Base-by-base conservation (phyloP, 1,140 invertebrate genomes). In the Lysiphlebus fabarum region DNA sequence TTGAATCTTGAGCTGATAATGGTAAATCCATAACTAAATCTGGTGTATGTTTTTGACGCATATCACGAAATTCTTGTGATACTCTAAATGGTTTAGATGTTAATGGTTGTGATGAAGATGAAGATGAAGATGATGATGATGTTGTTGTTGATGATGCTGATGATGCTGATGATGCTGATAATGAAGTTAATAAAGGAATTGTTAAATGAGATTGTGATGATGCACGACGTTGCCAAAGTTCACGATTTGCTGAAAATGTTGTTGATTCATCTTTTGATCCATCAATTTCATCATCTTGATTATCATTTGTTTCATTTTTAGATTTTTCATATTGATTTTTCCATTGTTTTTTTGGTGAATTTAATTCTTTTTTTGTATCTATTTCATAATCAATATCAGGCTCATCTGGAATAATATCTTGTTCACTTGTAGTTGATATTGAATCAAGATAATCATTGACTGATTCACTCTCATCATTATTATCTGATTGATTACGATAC, bases 21-120 rank as follows among this genome's bases (percentile, higher is more conserved):
- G 92, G 92, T 49, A 94, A 77, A 75, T 93, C 91, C 83, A 93
- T 89, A 36, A 95, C 91, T n/a, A 95, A 78, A 76, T 95, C 92
- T 1, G 92, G 92, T 2, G 92, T 89, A 62, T 89, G 86, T 63
- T 87, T 87, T 68, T 80, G 84, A 51, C 81, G 76, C 75, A 83
- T 68, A 58, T 82, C 77, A 62, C 82, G 68, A 63, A 84, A 73
- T 62, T 79, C 75, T 65, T 79, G 74, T 0, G 74, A 77, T 0
- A 65, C 56, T 1, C 77, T 70, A 38, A 74, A 70, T 0, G 69
- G 62, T 14, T 81, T 76, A 12, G 75, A 59, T n/a, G 72, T 76
- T 4, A 65, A 58, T 12, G 65, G 55, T 11, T 61, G 37, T 26
- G 69, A 65, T 7, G 75, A 66, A 9, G 75, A 75, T 37, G 81